Percentiles rank a stretch among this genome's conserved stretches.
Evolutionary conservation across 1,140 invertebrate species (phyloP).

Genomic region (Diorhabda sublineata): DNA sequence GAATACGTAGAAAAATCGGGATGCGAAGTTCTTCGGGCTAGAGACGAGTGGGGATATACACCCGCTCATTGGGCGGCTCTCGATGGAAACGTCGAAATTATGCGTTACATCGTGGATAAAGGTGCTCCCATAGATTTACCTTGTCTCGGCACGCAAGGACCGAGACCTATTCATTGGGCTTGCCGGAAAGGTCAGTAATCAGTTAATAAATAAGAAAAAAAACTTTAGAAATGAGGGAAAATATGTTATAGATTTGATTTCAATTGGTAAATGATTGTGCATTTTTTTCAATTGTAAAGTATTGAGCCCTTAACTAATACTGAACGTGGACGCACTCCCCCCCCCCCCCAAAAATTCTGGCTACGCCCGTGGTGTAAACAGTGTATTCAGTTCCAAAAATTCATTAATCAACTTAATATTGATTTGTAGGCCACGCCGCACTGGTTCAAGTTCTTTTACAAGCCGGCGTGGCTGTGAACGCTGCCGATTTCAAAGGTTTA

Average conservation of each 20-base stretch:
- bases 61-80: constrained; percentile 88
- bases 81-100: constrained; percentile 79
- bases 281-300: too few relatives aligned
- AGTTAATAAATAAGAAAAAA: too few relatives aligned
- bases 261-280: too few relatives aligned
- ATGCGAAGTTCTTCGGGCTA: constrained; percentile 63
- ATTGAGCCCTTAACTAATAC: too few relatives aligned
- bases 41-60: constrained; percentile 88
- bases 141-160: constrained; percentile 82
- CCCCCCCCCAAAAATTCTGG: too few relatives aligned
- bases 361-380: too few relatives aligned
- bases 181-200: constrained; percentile 56
- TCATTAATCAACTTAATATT: background rate
- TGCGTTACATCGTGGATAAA: constrained; percentile 78
- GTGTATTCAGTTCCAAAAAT: too few relatives aligned
- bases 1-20: constrained; percentile 72
- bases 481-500: constrained; percentile 83
- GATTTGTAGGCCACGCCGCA: constrained; percentile 66
- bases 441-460: constrained; percentile 65
- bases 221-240: too few relatives aligned
- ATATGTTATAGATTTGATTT: too few relatives aligned
- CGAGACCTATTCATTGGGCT: constrained; percentile 88
- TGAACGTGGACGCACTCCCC: too few relatives aligned
- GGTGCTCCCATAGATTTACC: constrained; percentile 79
- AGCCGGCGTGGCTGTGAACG: constrained; percentile 83